These are phyloP conservation scores for Enteromius anoplus DNA, from an alignment of 2,797 vertebrate genomes.

Conservation along the genomic window DNA sequence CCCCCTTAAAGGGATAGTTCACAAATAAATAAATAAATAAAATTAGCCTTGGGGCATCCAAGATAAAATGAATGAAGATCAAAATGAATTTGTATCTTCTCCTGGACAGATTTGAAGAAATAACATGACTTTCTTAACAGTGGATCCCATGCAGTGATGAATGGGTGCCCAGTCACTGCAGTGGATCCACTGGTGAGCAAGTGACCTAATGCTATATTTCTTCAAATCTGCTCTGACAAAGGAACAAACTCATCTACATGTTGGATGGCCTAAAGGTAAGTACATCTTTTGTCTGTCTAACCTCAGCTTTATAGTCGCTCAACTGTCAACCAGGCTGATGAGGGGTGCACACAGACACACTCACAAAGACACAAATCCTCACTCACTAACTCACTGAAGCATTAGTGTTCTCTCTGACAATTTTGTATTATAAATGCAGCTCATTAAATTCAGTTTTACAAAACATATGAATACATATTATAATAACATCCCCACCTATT, in stretches of 20 bases:
- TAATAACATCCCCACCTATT: neutral
- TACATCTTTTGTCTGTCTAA: neutral
- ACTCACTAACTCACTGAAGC: slow-evolving; percentile 19
- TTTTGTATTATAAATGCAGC: neutral
- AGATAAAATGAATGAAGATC: neutral
- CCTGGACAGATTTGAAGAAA: neutral
- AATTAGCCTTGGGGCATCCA: neutral
- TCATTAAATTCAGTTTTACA: neutral
- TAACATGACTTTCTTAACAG: no score
- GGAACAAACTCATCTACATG: neutral
- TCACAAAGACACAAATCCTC: neutral
- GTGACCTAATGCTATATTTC: neutral
- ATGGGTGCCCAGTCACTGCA: neutral
- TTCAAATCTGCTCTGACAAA: neutral
- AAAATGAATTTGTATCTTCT: neutral
- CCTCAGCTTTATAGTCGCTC: neutral
- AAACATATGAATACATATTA: neutral
- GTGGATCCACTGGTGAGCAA: neutral
- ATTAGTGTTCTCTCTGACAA: neutral
- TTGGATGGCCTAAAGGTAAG: neutral
- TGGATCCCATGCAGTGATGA: no score
- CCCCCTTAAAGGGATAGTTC: neutral
- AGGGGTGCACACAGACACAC: neutral
- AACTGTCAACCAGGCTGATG: neutral
- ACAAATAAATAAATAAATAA: neutral